Conservation (phyloP, 2,797 vertebrate genomes). For the Malacoraja senta region DNA sequence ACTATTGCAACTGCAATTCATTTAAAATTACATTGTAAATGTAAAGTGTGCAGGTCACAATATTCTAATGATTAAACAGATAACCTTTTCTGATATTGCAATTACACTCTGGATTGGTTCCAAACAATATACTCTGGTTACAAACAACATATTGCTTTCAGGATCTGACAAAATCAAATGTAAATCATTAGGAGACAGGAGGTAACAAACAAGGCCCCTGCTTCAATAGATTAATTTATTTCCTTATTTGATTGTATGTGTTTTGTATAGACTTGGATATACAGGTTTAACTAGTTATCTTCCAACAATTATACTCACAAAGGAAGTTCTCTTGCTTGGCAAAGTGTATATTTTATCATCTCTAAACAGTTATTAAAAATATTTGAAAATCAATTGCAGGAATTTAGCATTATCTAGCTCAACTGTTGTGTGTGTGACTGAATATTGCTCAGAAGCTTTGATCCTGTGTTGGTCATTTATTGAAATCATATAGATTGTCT, state of each 20-base stretch:
- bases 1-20: neutral
- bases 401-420: neutral
- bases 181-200: neutral
- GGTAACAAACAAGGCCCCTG: neutral
- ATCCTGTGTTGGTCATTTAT: neutral
- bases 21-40: conserved; percentile 2
- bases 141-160: neutral
- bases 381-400: neutral
- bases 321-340: too few relatives aligned
- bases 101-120: neutral
- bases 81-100: neutral
- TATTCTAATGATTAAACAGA: neutral
- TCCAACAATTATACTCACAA: neutral
- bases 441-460: neutral
- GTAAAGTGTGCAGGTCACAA: neutral
- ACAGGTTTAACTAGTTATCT: neutral
- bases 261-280: neutral
- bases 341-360: neutral
- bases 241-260: neutral
- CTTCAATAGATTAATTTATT: neutral
- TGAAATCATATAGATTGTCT: neutral
- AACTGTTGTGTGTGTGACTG: neutral
- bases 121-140: too few relatives aligned
- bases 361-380: neutral
- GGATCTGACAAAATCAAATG: neutral